Percentiles rank a stretch among this genome's conserved stretches.
phyloP scores from a whole-genome alignment of 2,888 invertebrate genomes.

The Argyresthia goedartella region DNA sequence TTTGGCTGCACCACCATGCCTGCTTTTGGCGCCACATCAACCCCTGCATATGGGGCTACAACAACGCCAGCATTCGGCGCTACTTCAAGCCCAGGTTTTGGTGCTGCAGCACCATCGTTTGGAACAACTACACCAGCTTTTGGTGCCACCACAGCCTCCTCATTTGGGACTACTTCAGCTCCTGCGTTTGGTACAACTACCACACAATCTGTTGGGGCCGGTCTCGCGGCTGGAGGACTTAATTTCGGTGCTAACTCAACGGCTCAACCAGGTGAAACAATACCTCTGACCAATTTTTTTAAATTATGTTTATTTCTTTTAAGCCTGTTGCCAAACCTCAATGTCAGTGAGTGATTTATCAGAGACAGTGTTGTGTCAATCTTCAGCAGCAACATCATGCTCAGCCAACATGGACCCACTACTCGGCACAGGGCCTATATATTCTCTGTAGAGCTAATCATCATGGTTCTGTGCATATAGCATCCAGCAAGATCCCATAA shows the following conservation, averaged over 20 bases:
- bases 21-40: constrained; percentile 29
- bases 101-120: constrained; percentile 18
- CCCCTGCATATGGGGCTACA: constrained; percentile 23
- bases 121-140: constrained; percentile 28
- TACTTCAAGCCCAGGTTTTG: constrained; percentile 21
- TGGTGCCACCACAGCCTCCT: constrained; percentile 41
- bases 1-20: constrained; percentile 26
- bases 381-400: too few species aligned
- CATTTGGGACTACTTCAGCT: constrained; percentile 36
- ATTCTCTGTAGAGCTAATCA: too few species aligned
- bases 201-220: neutral
- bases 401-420: too few species aligned
- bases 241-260: constrained; percentile 36
- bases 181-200: constrained; percentile 27
- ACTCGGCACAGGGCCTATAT: too few species aligned
- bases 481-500: too few species aligned
- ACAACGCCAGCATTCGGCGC: constrained; percentile 25
- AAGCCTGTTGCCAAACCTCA: too few species aligned
- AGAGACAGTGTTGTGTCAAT: too few species aligned
- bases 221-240: constrained; percentile 34
- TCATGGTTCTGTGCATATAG: too few species aligned
- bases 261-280: neutral
- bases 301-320: too few species aligned
- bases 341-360: too few species aligned
- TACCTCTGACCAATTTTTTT: too few species aligned